Evolutionary conservation across 2,888 invertebrate genomes (phyloP).

Genomic region (Lasioglossum vierecki): DNA sequence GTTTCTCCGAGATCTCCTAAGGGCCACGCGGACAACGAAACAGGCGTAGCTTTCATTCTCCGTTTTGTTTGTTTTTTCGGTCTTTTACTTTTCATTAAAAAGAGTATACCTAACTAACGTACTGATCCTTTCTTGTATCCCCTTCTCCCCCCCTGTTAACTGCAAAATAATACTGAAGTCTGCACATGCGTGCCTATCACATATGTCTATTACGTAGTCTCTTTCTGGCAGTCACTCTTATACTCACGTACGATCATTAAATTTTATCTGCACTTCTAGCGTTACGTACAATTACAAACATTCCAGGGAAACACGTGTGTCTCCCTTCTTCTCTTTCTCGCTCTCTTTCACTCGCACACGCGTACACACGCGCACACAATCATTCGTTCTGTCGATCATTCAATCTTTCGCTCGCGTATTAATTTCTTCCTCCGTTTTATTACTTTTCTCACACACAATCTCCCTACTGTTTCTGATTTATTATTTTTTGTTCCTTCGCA

Average conservation of each 20-base stretch:
- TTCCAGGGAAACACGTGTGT: conserved; percentile 6
- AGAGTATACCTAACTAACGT: conserved; percentile 74
- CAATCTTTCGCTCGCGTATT: conserved; percentile 6
- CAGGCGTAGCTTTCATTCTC: conserved; percentile 63
- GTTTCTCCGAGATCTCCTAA: conserved; percentile 44
- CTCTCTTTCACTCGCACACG: not conserved
- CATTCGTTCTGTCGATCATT: not conserved
- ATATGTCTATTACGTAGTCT: conserved; percentile 78
- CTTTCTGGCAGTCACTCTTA: conserved; percentile 62
- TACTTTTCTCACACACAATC: conserved; percentile 47
- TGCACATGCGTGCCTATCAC: conserved; percentile 84
- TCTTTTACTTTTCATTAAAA: conserved; percentile 33
- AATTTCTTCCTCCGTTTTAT: not conserved
- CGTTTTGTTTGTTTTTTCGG: conserved; percentile 26
- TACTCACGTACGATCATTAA: conserved; percentile 46
- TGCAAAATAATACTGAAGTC: conserved; percentile 84
- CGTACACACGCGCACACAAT: not conserved
- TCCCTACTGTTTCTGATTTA: conserved; percentile 14
- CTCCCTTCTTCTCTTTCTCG: not conserved
- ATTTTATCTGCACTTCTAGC: conserved; percentile 20
- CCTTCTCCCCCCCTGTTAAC: conserved; percentile 66
- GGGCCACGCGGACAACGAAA: conserved; percentile 73
- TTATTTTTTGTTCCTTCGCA: conserved; percentile 19
- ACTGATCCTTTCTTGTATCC: conserved; percentile 56
- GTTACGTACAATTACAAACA: conserved; percentile 51